Evolutionary conservation across 1,140 invertebrate genomes (phyloP).

Genomic region (Pachyrhynchus sulphureomaculatus): DNA sequence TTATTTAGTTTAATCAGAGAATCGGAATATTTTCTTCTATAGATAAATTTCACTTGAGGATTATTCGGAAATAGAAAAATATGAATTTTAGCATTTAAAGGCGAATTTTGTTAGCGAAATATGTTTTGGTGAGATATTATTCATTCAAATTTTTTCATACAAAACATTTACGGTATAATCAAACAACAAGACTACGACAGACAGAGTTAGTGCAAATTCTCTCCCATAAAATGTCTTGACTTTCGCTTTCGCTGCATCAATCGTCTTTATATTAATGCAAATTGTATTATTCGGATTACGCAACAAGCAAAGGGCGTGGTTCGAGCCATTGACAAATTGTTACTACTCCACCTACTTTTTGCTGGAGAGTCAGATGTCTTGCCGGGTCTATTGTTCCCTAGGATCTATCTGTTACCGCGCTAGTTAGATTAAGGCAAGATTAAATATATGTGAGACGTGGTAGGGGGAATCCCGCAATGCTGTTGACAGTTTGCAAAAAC

Average conservation of each 20-base stretch:
- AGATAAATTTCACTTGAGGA: no score
- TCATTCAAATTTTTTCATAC: no score
- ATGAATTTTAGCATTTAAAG: no score
- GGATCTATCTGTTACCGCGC: conserved; percentile 24
- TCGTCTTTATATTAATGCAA: conserved; percentile 21
- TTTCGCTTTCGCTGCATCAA: conserved; percentile 7
- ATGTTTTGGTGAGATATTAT: no score
- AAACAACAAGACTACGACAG: no score
- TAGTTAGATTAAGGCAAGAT: conserved; percentile 12
- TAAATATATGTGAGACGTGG: conserved; percentile 1
- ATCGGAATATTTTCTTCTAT: no score
- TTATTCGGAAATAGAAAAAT: no score
- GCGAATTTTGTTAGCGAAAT: no score
- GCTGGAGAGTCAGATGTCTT: conserved; percentile 23
- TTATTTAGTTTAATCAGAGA: no score
- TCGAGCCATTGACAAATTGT: conserved; percentile 26
- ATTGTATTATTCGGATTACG: conserved; percentile 27
- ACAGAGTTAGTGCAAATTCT: not conserved
- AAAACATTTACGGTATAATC: no score
- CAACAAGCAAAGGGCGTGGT: conserved; percentile 30
- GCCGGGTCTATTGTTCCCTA: conserved; percentile 9
- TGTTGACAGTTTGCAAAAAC: not conserved
- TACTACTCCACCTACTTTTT: conserved; percentile 18
- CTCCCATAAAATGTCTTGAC: not conserved
- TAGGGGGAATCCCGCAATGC: not conserved